Base-by-base conservation (phyloP, 2,888 invertebrate species). In the Lucinisca nassula region DNA sequence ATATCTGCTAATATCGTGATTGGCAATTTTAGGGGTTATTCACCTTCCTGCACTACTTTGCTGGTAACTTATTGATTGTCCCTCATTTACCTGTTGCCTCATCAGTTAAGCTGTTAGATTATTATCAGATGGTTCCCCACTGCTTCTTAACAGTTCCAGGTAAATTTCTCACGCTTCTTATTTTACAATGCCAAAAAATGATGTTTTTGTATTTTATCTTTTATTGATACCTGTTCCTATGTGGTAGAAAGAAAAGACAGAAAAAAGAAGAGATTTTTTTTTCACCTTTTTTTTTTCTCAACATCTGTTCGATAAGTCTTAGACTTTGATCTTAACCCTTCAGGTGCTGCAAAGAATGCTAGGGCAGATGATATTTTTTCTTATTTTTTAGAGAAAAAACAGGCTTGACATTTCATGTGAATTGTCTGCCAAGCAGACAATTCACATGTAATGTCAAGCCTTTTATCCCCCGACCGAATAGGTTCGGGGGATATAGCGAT, bases 61-160 rank as follows among this genome's bases (percentile, higher is more conserved):
- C 14, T 40, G 40, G 40, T 10, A 40, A 40, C 40, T 55, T 55
- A 55, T 55, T 55, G 55, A 55, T 55, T 21, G n/a, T 14, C 17
- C 55, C 55, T 55, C 55, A 55, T 21, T 55, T 55, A 55, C 55
- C 55, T 55, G 55, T 55, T 55, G 55, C 21, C 55, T 55, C 55
- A 14, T 58, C 58, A 27, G 58, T 27, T 10, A 58, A 27, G 27
- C 58, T 10, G 27, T 24, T n/a, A 27, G 58, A 58, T 58, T 58
- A 58, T 24, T 58, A 58, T 58, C 58, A 58, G 58, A 24, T 58
- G 58, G 27, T 58, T n/a, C n/a, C 58, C 58, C 12, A 58, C 58
- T 58, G 58, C 58, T 58, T 58, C 58, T 58, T 58, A 58, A 58
- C 58, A 58, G 58, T 58, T 58, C 58, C 58, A 58, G 58, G 58